A percentile compares a stretch with the other conserved stretches of the same genome.
Conservation (phyloP, 1,140 invertebrate genomes). For the Drosophila oshimai region DNA sequence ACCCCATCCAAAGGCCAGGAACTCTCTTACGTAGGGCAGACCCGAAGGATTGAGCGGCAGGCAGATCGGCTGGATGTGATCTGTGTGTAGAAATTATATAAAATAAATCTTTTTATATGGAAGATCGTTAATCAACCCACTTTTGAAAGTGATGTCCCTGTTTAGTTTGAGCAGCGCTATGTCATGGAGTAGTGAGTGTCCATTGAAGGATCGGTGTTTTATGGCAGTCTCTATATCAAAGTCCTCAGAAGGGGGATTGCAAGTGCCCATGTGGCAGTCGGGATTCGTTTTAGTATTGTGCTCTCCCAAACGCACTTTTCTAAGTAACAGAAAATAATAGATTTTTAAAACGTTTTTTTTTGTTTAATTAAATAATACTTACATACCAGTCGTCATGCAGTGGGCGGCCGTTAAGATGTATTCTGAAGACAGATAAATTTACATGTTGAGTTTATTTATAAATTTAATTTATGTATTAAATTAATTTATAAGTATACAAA, state of each 20-base stretch:
- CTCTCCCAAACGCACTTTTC: conserved; percentile 1
- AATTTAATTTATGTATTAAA: too few relatives aligned
- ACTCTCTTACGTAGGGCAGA: neutral
- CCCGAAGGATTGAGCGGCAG: neutral
- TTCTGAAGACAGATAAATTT: neutral
- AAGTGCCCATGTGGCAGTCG: neutral
- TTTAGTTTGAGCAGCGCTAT: conserved; percentile 37
- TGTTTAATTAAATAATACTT: too few relatives aligned
- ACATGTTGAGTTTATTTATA: too few relatives aligned
- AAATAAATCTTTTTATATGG: too few relatives aligned
- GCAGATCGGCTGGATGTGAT: conserved; percentile 32
- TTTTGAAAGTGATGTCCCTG: neutral
- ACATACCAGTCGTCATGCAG: neutral
- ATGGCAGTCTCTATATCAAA: neutral
- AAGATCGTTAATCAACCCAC: conserved; percentile 2
- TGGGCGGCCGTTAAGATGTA: conserved; percentile 10
- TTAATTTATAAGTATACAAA: neutral
- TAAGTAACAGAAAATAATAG: neutral
- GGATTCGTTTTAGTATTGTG: neutral
- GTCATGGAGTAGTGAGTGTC: neutral
- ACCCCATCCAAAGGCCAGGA: conserved; percentile 37
- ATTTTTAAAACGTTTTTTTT: too few relatives aligned
- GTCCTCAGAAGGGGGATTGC: conserved; percentile 7
- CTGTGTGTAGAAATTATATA: neutral
- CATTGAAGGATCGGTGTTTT: neutral